A percentile compares a stretch with the other conserved stretches of the same genome.
Conservation (phyloP, 2,888 invertebrate species). For the Diarsia mendica region DNA sequence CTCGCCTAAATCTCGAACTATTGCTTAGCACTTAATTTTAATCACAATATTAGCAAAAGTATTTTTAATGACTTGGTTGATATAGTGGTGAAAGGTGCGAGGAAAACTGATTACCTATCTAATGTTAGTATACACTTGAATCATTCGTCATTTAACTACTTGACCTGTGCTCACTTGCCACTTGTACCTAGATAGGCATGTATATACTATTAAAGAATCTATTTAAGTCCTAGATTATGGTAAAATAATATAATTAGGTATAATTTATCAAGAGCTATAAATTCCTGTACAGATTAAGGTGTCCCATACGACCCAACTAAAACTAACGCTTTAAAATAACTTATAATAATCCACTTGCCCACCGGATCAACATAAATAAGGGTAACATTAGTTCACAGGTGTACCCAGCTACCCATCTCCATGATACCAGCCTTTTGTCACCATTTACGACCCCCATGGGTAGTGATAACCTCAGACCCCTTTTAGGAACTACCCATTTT, state of each 20-base stretch:
- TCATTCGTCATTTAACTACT: too few species aligned
- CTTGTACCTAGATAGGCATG: not conserved
- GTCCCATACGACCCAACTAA: not conserved
- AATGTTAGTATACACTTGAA: not conserved
- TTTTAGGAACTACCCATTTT: conserved; percentile 56
- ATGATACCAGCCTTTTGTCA: conserved; percentile 41
- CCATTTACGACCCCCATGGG: conserved; percentile 43
- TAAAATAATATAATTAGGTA: not conserved
- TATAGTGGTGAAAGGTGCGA: not conserved
- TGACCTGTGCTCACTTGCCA: not conserved
- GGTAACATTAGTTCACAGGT: conserved; percentile 47
- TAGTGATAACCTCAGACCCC: conserved; percentile 26
- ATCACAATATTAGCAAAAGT: not conserved
- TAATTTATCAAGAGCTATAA: not conserved
- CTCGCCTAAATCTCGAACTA: not conserved
- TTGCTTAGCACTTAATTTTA: not conserved
- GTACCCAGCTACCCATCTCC: conserved; percentile 29
- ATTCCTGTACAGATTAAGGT: conserved; percentile 21
- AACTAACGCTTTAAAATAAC: conserved; percentile 29
- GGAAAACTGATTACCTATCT: not conserved
- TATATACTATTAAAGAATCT: not conserved
- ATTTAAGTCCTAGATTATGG: too few species aligned
- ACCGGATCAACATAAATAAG: conserved; percentile 36
- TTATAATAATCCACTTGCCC: conserved; percentile 35
- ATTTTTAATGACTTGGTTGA: not conserved